Base-by-base conservation (phyloP, 1,140 invertebrate species). In the Lucilia cuprina region DNA sequence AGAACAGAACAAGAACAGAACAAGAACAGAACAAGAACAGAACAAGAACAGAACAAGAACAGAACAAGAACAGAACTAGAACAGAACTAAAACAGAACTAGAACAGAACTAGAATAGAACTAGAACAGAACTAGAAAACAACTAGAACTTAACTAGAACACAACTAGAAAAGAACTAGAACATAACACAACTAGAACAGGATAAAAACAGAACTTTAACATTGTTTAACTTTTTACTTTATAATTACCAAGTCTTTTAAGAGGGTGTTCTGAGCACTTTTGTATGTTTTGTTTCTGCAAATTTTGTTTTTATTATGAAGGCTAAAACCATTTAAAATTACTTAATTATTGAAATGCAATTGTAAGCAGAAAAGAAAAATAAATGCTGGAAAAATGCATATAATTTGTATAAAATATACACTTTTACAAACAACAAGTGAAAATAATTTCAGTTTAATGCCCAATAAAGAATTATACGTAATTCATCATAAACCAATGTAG, bases 391-490 rank as follows among this genome's bases (percentile, higher is more conserved):
- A 60, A 17, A n/a, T 17, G 0, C 55, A 60, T 17, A 41, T 60
- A 70, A 70, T 9, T 70, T 70, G n/a, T 70, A 70, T 19, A 13
- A 70, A 70, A 70, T 25, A 21, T 70, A 21, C 77, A 80, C 41
- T 50, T 80, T 80, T 80, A 7, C 41, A 13, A 41, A 80, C n/a
- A 80, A 80, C 41, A 80, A 80, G 41, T 21, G 47, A 21, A 80
- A 80, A 80, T 80, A 80, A 80, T 80, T 80, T 49, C n/a, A 80
- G 77, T 25, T 80, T 80, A 80, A 80, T 80, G 77, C 77, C 77
- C 77, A 80, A 80, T 80, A 80, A 80, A 80, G 77, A 80, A 80
- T 80, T 80, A 49, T 49, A 49, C 41, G 77, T 49, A 80, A 80
- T 80, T 80, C 77, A 49, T 80, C 41, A 80, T 80, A 14, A 80